Base-by-base conservation (phyloP, 1,140 invertebrate genomes). In the Ylistrum balloti region DNA sequence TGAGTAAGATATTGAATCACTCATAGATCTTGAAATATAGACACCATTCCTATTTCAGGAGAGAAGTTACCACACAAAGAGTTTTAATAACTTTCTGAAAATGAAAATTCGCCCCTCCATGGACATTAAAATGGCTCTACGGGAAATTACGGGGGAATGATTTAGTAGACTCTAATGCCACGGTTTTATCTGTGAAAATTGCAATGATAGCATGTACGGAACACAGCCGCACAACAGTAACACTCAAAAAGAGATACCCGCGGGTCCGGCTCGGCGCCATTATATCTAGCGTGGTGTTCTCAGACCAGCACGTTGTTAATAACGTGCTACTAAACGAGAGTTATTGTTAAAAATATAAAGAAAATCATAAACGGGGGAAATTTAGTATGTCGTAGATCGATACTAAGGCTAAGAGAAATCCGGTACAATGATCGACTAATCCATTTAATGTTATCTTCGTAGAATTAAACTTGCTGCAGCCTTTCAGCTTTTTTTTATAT, bases 261-360 rank as follows among this genome's bases (percentile, higher is more conserved):
- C 22, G 56, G 56, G 56, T 74, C 56, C 56, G n/a, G 56, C 56
- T n/a, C 22, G 56, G 56, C 56, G 56, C 56, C 56, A 28, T 74
- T 74, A 74, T 28, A 28, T 74, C 22, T 28, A 28, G 56, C 56
- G 56, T 74, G 56, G 28, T 74, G 56, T 22, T 11, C 56, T 28
- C 22, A 11, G 22, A 17, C 56, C 56, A 7, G 56, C 5, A 3
- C 28, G 56, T 74, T n/a, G 28, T 74, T 74, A 74, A 74, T 74
- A 17, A 28, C 22, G n/a, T 22, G 56, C 56, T 74, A 74, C 56
- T 11, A 74, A 74, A 74, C 56, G 56, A 74, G 22, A 74, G 56
- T 74, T 74, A 74, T 74, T n/a, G 56, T 74, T 74, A 74, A 74
- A 74, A 74, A 74, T 74, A 74, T 74, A 74, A 74, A 74, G 56